Evolutionary conservation across 1,140 invertebrate genomes (phyloP), one percentile per base, ranked within the genome.

Genomic region (Formica selysi): DNA sequence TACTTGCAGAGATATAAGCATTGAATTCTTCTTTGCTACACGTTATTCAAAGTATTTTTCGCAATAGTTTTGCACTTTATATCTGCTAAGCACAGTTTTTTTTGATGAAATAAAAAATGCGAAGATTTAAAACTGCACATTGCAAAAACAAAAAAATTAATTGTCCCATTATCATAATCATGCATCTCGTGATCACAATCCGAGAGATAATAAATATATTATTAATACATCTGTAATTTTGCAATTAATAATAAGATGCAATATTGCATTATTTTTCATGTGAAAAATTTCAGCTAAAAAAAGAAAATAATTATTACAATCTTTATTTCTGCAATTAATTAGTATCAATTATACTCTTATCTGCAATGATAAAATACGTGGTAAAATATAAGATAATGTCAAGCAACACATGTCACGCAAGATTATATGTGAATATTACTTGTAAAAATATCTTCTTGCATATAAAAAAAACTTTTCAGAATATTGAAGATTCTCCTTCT

Each of bases 251-350:
- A 76, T 38, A 22, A 38, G 13, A 26, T 41, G 16, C 8, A 61
- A 29, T 76, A 62, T 41, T 71, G 41, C 22, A 68, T 68, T 36
- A 65, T 71, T 44, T 78, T 48, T 32, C 19, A 19, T n/a, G 22
- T 1, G 7, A 0, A 65, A 19, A 65, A 78, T 61, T 76, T 61
- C 7, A 11, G 22, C 59, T 61, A 59, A 76, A 76, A 1, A 32
- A 32, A 38, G 38, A 38, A 44, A 44, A 44, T 51, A 13, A 16
- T 16, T 48, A 48, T 48, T 51, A 51, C 4, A 19, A 51, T 51
- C 48, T 51, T 51, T 19, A 51, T 51, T 19, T 19, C 48, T 51
- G 4, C 8, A 51, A 51, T 51, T 51, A 51, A 51, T 51, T 51
- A 51, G 13, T 19, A 51, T 51, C 16, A 51, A 51, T 51, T 51